Conservation (phyloP, 2,888 invertebrate genomes). For the Leucophora obtusa region DNA sequence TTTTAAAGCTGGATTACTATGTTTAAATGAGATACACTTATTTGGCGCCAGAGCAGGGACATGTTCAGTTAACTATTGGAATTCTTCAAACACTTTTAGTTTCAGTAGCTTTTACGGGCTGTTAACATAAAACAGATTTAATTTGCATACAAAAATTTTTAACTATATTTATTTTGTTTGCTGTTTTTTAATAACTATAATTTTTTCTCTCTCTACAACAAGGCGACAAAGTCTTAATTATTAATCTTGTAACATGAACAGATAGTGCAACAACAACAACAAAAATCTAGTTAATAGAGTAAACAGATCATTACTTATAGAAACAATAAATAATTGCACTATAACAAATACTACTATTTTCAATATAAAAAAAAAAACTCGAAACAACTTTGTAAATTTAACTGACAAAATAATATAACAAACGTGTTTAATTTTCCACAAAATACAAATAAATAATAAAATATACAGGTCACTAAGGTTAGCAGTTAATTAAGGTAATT, state of each 20-base stretch:
- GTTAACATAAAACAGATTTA: no score
- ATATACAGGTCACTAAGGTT: constrained; percentile 48
- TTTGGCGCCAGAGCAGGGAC: no score
- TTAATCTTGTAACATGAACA: constrained; percentile 23
- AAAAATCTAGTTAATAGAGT: constrained; percentile 30
- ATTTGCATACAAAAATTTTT: no score
- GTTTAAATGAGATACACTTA: no score
- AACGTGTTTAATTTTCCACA: constrained; percentile 2
- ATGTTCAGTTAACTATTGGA: no score
- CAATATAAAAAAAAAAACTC: neutral
- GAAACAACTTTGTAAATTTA: constrained; percentile 27
- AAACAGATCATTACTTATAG: constrained; percentile 44
- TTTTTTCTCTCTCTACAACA: constrained; percentile 32
- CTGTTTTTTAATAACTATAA: neutral
- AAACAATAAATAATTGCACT: constrained; percentile 14
- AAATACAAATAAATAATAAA: constrained; percentile 1
- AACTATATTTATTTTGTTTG: no score
- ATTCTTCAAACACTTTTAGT: no score
- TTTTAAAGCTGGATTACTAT: no score
- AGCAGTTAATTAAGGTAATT: constrained; percentile 60
- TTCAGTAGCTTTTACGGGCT: no score
- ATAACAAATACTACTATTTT: neutral
- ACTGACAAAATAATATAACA: constrained; percentile 9
- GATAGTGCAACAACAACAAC: neutral
- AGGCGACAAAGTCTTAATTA: constrained; percentile 60